Percentiles rank a stretch among this genome's conserved stretches.
Evolutionary conservation across 2,888 invertebrate genomes (phyloP).

Genomic region (Pammene aurita): DNA sequence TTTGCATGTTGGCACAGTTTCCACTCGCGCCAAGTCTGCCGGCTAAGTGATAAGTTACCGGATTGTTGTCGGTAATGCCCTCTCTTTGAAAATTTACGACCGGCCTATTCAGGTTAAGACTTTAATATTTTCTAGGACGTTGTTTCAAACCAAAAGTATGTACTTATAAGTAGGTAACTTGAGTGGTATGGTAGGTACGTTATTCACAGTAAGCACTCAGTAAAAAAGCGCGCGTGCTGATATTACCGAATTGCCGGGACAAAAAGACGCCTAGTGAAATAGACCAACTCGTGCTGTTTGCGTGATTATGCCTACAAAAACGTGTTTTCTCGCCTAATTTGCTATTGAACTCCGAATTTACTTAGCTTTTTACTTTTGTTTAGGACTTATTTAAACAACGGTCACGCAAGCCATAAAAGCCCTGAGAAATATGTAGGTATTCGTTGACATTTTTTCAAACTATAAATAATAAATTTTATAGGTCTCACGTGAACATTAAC

Average conservation of each 20-base stretch:
- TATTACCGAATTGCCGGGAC: conserved; percentile 14
- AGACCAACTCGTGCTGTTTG: conserved; percentile 32
- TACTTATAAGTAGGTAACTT: not conserved
- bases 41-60: conserved; percentile 41
- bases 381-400: conserved; percentile 18
- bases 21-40: conserved; percentile 47
- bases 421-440: not conserved
- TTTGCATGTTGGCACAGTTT: conserved; percentile 73
- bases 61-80: conserved; percentile 28
- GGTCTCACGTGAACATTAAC: conserved; percentile 3
- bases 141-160: not conserved
- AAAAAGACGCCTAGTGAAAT: conserved; percentile 21
- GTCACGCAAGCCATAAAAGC: conserved; percentile 27
- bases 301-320: conserved; percentile 42
- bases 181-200: not conserved
- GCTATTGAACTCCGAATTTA: conserved; percentile 20
- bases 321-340: conserved; percentile 31
- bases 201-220: not conserved
- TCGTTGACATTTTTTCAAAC: conserved; percentile 9
- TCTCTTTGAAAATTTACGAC: conserved; percentile 1
- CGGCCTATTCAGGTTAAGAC: not conserved
- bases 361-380: conserved; percentile 22
- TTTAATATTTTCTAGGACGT: not conserved
- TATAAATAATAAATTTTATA: conserved; percentile 2
- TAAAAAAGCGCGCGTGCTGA: conserved; percentile 4